A percentile compares a stretch with the other conserved stretches of the same genome.
Evolutionary conservation across 2,797 vertebrate species (phyloP).

Genomic region (Pampus argenteus): DNA sequence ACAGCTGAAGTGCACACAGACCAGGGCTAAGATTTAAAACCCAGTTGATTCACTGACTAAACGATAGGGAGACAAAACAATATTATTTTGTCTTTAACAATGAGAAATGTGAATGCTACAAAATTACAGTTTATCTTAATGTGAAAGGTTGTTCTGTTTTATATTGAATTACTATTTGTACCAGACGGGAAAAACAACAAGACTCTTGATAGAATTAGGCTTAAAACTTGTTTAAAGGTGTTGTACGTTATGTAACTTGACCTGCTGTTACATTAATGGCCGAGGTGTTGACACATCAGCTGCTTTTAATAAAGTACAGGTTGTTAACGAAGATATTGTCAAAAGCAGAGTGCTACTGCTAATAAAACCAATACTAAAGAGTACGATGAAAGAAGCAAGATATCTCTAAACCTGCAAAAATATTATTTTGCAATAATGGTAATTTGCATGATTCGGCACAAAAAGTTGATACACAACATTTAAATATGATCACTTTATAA

Average conservation of each 20-base stretch:
- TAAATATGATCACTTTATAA: no score
- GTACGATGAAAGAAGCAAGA: no score
- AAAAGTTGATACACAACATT: no score
- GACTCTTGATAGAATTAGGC: slow-evolving; percentile 2
- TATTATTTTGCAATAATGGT: no score
- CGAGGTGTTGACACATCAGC: slow-evolving; percentile 6
- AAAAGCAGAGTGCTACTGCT: not conserved
- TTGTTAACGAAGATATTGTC: not conserved
- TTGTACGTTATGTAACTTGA: not conserved
- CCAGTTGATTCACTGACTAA: not conserved
- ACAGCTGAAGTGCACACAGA: slow-evolving; percentile 6
- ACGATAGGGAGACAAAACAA: not conserved
- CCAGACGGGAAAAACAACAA: slow-evolving; percentile 5
- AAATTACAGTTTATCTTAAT: slow-evolving; percentile 11
- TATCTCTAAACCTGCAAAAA: no score
- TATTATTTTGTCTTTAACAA: not conserved
- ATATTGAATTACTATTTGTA: slow-evolving; percentile 20
- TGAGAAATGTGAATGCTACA: not conserved
- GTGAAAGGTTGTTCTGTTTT: slow-evolving; percentile 10
- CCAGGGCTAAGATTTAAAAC: not conserved
- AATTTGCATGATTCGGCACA: no score
- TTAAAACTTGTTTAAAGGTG: slow-evolving; percentile 18
- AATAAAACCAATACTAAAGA: no score
- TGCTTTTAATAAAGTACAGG: slow-evolving; percentile 7
- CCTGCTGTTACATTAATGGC: not conserved